These are phyloP conservation scores for Sinocyclocheilus maitianheensis DNA, from an alignment of 2,113 vertebrate genomes.

Conservation along the genomic window DNA sequence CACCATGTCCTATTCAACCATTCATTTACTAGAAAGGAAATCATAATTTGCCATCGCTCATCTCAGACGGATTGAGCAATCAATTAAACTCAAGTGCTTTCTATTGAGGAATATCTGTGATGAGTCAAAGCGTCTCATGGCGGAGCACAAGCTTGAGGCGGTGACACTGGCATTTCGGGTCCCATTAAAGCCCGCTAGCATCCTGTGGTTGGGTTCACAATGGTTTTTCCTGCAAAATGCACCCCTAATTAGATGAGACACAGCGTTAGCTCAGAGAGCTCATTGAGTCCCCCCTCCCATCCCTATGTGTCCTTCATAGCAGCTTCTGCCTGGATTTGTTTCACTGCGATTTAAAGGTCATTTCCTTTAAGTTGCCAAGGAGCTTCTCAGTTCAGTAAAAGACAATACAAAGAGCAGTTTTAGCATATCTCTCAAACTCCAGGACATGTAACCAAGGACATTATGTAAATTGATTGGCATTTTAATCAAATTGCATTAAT, in stretches of 20 bases:
- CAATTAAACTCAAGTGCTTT: conserved; percentile 48
- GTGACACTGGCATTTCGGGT: conserved; percentile 33
- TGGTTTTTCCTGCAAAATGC: conserved; percentile 73
- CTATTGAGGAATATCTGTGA: conserved; percentile 23
- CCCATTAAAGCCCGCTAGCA: conserved; percentile 21
- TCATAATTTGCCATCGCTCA: conserved; percentile 32
- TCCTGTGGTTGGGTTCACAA: conserved; percentile 56
- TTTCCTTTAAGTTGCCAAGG: background rate
- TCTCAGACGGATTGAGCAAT: conserved; percentile 47
- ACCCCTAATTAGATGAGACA: conserved; percentile 78
- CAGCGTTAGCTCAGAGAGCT: conserved; percentile 50
- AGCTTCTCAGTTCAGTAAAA: background rate
- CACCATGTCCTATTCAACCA: conserved; percentile 17
- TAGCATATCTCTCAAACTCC: conserved; percentile 16
- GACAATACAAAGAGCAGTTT: conserved; percentile 2
- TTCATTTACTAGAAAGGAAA: conserved; percentile 27
- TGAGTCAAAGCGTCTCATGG: conserved; percentile 24
- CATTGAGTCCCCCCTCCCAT: conserved; percentile 62
- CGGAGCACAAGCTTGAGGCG: conserved; percentile 39
- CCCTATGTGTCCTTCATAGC: conserved; percentile 67
- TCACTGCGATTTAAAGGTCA: conserved; percentile 51
- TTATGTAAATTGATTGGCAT: background rate
- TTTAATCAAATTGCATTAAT: background rate
- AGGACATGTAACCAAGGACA: conserved; percentile 6
- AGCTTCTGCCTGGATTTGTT: conserved; percentile 48